Percentiles rank a stretch among this genome's conserved stretches.
phyloP scores from a whole-genome alignment of 2,797 vertebrate species.

The Spheniscus humboldti region DNA sequence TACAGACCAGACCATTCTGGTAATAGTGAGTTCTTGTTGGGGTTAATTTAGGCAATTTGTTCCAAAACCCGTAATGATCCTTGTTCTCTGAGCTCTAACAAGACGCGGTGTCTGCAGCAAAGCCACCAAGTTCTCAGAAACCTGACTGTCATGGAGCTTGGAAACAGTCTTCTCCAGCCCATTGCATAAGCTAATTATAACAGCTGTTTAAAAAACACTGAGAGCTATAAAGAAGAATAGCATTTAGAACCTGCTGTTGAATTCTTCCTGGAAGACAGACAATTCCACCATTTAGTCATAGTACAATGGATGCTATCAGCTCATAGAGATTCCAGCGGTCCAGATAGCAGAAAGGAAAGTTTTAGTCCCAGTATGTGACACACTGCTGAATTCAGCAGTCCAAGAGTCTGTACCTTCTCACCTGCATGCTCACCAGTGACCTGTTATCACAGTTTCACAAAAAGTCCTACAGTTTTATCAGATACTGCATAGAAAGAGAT shows the following conservation, averaged over 20 bases:
- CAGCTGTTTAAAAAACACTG: neutral
- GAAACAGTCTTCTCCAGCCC: neutral
- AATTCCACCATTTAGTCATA: neutral
- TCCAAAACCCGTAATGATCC: neutral
- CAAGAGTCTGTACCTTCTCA: neutral
- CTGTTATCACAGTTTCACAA: neutral
- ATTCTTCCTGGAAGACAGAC: neutral
- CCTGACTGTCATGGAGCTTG: neutral
- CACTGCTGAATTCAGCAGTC: slow-evolving; percentile 1
- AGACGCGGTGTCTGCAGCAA: neutral
- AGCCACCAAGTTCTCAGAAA: neutral
- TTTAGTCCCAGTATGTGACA: neutral
- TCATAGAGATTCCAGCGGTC: slow-evolving; percentile 19
- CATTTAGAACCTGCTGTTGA: neutral
- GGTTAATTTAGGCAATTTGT: neutral
- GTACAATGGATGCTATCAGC: neutral
- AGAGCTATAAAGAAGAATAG: neutral
- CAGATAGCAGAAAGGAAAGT: slow-evolving; percentile 10
- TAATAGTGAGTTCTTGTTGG: neutral
- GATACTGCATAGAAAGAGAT: neutral
- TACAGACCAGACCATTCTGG: neutral
- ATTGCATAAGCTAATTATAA: neutral
- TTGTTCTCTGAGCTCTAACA: neutral
- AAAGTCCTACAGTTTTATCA: neutral
- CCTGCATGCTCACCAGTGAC: neutral